phyloP scores from a whole-genome alignment of 2,797 vertebrate genomes.

The Enteromius paludinosus region DNA sequence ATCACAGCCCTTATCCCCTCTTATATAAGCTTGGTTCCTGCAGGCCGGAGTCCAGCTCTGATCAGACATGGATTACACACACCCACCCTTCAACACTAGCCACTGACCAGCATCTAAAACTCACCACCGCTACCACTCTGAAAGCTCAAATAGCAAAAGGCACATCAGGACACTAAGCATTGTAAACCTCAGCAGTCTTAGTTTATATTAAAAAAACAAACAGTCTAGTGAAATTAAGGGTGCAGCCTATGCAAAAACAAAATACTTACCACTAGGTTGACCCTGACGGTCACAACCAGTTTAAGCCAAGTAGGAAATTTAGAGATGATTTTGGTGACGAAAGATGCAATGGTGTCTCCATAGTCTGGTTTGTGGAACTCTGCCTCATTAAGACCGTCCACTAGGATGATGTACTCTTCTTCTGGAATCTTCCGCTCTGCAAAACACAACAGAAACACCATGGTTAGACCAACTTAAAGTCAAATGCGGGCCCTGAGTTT shows the following conservation, averaged over 20 bases:
- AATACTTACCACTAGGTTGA: constrained; percentile 89
- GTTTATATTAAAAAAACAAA: neutral
- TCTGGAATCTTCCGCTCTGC: constrained; percentile 92
- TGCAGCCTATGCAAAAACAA: neutral
- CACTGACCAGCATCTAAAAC: constrained; percentile 14
- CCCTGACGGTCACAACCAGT: constrained; percentile 92
- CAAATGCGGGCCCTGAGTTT: neutral
- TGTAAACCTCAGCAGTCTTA: neutral
- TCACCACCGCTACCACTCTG: neutral
- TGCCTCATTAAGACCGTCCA: constrained; percentile 97
- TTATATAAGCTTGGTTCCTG: constrained; percentile 44
- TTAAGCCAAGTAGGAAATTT: constrained; percentile 95
- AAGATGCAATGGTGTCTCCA: constrained; percentile 94
- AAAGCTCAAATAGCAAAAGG: neutral
- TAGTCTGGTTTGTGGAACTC: constrained; percentile 99
- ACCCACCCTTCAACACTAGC: constrained; percentile 2
- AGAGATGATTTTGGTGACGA: constrained; percentile 89
- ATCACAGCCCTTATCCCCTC: constrained; percentile 38
- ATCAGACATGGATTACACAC: constrained; percentile 44
- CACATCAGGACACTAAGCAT: neutral
- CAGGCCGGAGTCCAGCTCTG: constrained; percentile 46
- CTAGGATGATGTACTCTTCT: constrained; percentile 93
- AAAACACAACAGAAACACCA: constrained; percentile 24
- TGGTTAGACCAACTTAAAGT: neutral
- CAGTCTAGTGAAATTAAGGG: neutral